Conservation (phyloP, 1,140 invertebrate genomes). For the Saccostrea cuccullata region DNA sequence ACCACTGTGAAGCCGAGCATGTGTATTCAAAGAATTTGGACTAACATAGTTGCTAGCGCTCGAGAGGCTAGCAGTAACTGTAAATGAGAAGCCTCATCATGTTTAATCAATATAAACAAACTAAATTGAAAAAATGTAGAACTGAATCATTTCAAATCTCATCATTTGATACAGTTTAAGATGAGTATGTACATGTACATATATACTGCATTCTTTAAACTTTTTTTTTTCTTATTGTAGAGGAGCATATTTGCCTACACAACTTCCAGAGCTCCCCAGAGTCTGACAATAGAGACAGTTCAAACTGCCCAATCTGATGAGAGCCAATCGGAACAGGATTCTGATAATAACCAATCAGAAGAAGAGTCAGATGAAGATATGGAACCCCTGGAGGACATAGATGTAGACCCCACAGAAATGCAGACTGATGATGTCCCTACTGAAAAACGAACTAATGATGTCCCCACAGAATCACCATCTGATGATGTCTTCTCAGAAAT, state of each 20-base stretch:
- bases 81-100: too few species aligned
- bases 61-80: too few species aligned
- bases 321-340: constrained; percentile 44
- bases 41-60: too few species aligned
- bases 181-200: neutral
- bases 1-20: too few species aligned
- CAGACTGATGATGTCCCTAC: constrained; percentile 4
- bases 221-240: constrained; percentile 43
- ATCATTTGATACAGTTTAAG: neutral
- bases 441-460: neutral
- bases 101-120: too few species aligned
- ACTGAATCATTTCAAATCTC: too few species aligned
- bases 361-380: constrained; percentile 44
- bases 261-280: constrained; percentile 35
- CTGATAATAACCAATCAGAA: constrained; percentile 49
- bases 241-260: constrained; percentile 60
- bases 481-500: too few species aligned
- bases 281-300: constrained; percentile 54
- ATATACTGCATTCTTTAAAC: neutral
- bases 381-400: constrained; percentile 29
- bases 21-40: too few species aligned
- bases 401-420: constrained; percentile 5
- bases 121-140: too few species aligned
- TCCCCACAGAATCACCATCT: neutral
- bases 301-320: constrained; percentile 48